Conservation (phyloP, 2,113 vertebrate genomes). For the Butastur rufipennis region DNA sequence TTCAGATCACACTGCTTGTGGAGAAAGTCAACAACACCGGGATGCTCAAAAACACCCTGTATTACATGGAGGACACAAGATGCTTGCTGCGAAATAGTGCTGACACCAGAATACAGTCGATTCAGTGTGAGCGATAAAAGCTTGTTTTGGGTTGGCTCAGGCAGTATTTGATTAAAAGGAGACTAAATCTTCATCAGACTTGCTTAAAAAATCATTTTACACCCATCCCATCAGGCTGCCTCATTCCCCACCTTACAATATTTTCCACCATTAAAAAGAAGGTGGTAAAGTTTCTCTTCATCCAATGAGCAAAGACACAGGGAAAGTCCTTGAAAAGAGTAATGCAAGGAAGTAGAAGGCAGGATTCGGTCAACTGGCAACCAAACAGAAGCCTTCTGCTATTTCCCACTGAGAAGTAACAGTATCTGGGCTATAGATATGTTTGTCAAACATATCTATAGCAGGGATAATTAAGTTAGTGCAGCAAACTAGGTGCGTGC, state of each 20-base stretch:
- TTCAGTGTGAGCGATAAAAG: not conserved
- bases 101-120: not conserved
- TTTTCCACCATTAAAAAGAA: not conserved
- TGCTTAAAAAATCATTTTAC: slow-evolving; percentile 11
- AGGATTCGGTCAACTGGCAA: slow-evolving; percentile 69
- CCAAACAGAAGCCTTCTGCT: slow-evolving; percentile 45
- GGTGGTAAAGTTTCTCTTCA: not conserved
- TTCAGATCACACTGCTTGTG: not conserved
- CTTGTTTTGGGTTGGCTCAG: not conserved
- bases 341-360: slow-evolving; percentile 59
- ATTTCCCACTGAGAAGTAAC: slow-evolving; percentile 67
- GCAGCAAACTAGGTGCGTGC: slow-evolving; percentile 57
- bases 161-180: slow-evolving; percentile 10
- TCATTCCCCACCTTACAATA: not conserved
- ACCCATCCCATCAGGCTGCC: not conserved
- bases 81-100: not conserved
- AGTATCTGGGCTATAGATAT: slow-evolving; percentile 67
- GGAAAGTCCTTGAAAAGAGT: slow-evolving; percentile 49
- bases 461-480: slow-evolving; percentile 77
- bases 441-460: slow-evolving; percentile 70
- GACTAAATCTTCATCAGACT: not conserved
- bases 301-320: not conserved
- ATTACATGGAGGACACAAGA: not conserved
- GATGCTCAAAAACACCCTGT: slow-evolving; percentile 11
- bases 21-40: not conserved